These are phyloP conservation scores for Danio kyathit DNA, from an alignment of 2,797 vertebrate genomes.

Conservation along the genomic window DNA sequence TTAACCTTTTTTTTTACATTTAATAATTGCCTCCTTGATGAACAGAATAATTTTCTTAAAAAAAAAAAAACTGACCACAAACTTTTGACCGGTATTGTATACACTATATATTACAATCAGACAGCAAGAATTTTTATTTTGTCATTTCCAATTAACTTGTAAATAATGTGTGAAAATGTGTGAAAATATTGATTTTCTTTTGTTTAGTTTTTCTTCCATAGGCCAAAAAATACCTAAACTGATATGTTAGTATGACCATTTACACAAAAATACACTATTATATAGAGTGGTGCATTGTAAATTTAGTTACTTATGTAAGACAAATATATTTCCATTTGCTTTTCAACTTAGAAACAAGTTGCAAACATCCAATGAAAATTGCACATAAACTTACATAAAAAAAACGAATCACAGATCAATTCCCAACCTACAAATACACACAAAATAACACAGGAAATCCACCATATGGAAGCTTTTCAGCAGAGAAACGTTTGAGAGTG, in stretches of 20 bases:
- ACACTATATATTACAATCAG: too few relatives aligned
- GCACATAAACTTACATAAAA: not conserved
- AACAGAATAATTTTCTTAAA: too few relatives aligned
- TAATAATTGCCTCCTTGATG: too few relatives aligned
- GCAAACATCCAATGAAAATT: not conserved
- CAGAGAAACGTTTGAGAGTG: slow-evolving; percentile 13
- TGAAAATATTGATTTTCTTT: too few relatives aligned
- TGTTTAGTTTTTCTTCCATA: too few relatives aligned
- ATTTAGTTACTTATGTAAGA: not conserved
- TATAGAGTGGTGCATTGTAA: not conserved
- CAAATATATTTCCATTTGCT: not conserved
- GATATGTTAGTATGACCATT: not conserved
- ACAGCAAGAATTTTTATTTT: too few relatives aligned
- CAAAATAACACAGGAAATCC: not conserved
- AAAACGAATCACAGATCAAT: not conserved
- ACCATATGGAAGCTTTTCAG: not conserved
- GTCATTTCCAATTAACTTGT: too few relatives aligned
- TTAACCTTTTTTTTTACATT: too few relatives aligned
- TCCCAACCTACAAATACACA: not conserved
- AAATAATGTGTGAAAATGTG: too few relatives aligned
- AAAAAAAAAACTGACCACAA: too few relatives aligned
- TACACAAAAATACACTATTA: not conserved
- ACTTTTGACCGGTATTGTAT: too few relatives aligned
- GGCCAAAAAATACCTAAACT: too few relatives aligned
- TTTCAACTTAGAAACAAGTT: not conserved